A percentile compares a stretch with the other conserved stretches of the same genome.
Evolutionary conservation across 2,888 invertebrate genomes (phyloP).

Genomic region (Eurytoma californica): DNA sequence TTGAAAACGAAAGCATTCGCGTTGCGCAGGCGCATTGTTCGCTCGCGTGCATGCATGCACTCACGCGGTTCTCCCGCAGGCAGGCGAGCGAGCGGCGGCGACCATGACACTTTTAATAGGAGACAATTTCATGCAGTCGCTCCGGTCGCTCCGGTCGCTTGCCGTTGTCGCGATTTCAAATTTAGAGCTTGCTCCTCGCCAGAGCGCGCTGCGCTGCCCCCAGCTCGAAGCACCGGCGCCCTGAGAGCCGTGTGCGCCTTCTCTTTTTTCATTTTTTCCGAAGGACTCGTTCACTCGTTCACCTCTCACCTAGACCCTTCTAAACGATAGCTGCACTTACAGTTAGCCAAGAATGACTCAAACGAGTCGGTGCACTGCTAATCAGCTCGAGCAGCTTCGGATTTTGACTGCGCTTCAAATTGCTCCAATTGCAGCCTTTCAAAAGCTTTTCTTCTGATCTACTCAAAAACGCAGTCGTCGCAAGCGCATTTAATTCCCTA

Average conservation of each 20-base stretch:
- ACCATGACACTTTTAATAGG: conserved; percentile 74
- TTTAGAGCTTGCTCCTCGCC: conserved; percentile 67
- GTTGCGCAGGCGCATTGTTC: conserved; percentile 51
- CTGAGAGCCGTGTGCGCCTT: no score
- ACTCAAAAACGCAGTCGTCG: background rate
- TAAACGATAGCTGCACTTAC: no score
- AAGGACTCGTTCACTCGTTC: no score
- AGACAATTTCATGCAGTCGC: conserved; percentile 72
- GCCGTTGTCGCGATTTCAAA: conserved; percentile 67
- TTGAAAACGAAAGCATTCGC: conserved; percentile 56
- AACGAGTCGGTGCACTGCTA: no score
- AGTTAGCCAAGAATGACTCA: no score
- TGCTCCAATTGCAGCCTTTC: no score
- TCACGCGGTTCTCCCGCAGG: conserved; percentile 49
- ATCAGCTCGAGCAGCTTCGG: no score
- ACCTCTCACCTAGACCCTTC: background rate
- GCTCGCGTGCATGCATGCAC: conserved; percentile 47
- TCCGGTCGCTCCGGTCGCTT: conserved; percentile 57
- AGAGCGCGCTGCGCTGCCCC: background rate
- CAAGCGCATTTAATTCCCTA: conserved; percentile 64
- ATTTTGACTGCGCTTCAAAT: no score
- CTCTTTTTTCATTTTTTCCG: no score
- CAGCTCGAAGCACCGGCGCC: background rate
- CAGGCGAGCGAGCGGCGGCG: conserved; percentile 57
- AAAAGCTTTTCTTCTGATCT: no score